phyloP scores from a whole-genome alignment of 2,888 invertebrate genomes.

The Mimumesa dahlbomi region DNA sequence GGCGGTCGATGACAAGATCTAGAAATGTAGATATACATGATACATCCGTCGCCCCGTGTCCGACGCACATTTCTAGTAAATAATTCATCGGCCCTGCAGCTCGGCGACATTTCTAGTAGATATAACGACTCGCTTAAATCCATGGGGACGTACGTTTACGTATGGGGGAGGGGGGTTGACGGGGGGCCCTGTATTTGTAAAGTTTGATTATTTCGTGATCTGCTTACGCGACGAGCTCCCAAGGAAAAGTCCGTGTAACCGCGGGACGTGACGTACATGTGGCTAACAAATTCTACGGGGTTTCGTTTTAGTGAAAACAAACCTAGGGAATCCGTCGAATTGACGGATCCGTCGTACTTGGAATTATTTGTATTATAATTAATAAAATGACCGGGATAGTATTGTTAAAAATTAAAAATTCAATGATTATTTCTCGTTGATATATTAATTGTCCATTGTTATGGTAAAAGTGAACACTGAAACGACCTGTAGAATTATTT shows the following conservation, averaged over 20 bases:
- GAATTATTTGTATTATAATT: no score
- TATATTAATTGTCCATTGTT: no score
- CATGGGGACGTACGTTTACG: conserved; percentile 16
- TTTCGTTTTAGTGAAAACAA: no score
- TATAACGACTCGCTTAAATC: conserved; percentile 45
- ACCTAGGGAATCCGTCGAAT: no score
- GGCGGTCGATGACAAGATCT: conserved; percentile 68
- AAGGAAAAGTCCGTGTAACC: neutral
- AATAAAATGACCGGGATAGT: no score
- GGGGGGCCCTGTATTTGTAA: neutral
- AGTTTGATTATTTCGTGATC: neutral
- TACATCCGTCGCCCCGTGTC: conserved; percentile 64
- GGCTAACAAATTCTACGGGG: no score
- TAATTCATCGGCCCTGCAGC: conserved; percentile 66
- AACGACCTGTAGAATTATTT: no score
- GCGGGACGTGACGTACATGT: no score
- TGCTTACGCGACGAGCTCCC: neutral
- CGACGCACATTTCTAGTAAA: conserved; percentile 67
- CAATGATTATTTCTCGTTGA: no score
- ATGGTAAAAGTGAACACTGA: no score
- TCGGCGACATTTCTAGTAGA: conserved; percentile 47
- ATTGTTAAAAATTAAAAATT: no score
- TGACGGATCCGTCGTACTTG: no score
- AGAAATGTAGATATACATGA: conserved; percentile 69
- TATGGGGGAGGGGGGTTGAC: conserved; percentile 35